Conservation (phyloP, 2,888 invertebrate species). For the Linnaemya vulpina region DNA sequence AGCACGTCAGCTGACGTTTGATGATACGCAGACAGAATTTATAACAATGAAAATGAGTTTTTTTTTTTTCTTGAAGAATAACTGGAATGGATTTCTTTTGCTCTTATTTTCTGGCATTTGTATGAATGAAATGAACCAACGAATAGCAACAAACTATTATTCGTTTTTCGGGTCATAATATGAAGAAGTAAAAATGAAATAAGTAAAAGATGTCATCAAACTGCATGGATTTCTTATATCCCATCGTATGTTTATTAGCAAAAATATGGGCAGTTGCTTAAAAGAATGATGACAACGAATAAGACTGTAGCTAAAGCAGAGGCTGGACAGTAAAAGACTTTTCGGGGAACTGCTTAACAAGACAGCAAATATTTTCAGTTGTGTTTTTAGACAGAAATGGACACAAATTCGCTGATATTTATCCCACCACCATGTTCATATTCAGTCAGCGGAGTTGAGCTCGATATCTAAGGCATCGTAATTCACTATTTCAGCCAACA, state of each 20-base stretch:
- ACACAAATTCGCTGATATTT: no score
- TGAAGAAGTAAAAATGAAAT: conserved; percentile 13
- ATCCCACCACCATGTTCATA: no score
- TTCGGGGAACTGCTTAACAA: no score
- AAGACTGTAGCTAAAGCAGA: no score
- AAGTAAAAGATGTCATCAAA: conserved; percentile 39
- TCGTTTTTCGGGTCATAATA: neutral
- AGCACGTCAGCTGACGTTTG: conserved; percentile 74
- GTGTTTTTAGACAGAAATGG: no score
- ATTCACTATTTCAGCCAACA: no score
- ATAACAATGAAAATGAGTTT: conserved; percentile 70
- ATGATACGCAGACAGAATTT: conserved; percentile 75
- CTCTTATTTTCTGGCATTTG: neutral
- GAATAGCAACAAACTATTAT: neutral
- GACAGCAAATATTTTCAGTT: no score
- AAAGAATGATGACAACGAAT: neutral
- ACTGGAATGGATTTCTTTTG: neutral
- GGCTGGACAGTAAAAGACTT: no score
- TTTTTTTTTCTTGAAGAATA: neutral
- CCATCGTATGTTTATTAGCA: neutral
- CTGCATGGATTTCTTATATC: neutral
- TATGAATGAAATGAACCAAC: neutral
- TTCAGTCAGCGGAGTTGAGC: no score
- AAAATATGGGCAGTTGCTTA: neutral
- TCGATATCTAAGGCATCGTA: no score